Evolutionary conservation across 2,113 vertebrate species (phyloP).

Genomic region (Macquaria australasica): DNA sequence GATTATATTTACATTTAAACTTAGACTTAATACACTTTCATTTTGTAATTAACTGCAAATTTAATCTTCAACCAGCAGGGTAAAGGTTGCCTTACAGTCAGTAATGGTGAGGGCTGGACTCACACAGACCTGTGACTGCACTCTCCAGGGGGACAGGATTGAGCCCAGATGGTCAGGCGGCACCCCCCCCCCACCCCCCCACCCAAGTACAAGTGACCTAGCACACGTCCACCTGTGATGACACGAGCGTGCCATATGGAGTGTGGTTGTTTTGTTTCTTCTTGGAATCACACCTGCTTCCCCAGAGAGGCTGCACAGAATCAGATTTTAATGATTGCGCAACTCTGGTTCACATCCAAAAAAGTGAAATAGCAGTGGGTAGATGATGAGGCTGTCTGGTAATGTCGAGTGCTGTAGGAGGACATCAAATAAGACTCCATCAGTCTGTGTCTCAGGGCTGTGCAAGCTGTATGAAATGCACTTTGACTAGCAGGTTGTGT

Average conservation of each 20-base stretch:
- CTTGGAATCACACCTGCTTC: conserved; percentile 68
- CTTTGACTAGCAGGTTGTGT: conserved; percentile 16
- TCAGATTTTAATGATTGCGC: conserved; percentile 59
- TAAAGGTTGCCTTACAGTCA: background rate
- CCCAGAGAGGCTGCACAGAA: conserved; percentile 51
- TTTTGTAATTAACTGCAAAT: conserved; percentile 8
- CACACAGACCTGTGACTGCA: conserved; percentile 37
- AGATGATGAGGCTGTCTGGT: conserved; percentile 53
- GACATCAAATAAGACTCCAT: conserved; percentile 29
- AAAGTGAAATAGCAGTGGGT: conserved; percentile 51
- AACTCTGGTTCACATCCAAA: conserved; percentile 58
- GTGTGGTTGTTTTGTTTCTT: conserved; percentile 56
- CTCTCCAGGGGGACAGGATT: conserved; percentile 29
- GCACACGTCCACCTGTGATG: conserved; percentile 67
- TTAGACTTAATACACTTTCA: conserved; percentile 2
- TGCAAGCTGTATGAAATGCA: conserved; percentile 6
- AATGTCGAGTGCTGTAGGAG: conserved; percentile 37
- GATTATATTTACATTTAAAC: conserved; percentile 2
- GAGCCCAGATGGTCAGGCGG: conserved; percentile 68
- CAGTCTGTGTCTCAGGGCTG: conserved; percentile 26
- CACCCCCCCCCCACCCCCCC: conserved; percentile 23
- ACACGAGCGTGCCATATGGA: conserved; percentile 67
- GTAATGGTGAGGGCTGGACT: conserved; percentile 32
- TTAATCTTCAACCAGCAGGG: conserved; percentile 17
- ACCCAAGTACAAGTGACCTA: conserved; percentile 68